Conservation (phyloP, 2,797 vertebrate genomes). For the Bovichtus diacanthus region DNA sequence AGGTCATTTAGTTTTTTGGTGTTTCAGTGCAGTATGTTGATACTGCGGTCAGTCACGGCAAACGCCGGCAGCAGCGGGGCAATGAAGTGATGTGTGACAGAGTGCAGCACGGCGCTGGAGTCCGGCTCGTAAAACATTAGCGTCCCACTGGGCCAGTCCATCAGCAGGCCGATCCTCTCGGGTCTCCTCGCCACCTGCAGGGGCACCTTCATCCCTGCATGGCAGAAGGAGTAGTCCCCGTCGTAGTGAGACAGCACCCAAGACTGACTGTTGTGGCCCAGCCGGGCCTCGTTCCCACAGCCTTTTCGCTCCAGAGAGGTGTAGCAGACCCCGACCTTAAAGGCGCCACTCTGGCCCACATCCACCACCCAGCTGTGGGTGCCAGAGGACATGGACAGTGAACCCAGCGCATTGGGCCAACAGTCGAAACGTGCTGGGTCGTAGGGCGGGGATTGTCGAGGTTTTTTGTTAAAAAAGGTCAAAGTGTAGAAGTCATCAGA, state of each 20-base stretch:
- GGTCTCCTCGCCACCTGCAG: constrained; percentile 86
- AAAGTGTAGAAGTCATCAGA: constrained; percentile 88
- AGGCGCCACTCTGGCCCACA: constrained; percentile 90
- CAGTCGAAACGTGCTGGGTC: constrained; percentile 90
- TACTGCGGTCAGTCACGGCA: constrained; percentile 90
- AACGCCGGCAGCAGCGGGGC: constrained; percentile 88
- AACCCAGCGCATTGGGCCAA: constrained; percentile 93
- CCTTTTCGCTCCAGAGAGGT: constrained; percentile 91
- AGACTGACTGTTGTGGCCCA: constrained; percentile 90
- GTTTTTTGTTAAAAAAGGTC: constrained; percentile 88
- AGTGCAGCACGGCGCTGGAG: constrained; percentile 85
- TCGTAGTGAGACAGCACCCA: constrained; percentile 94
- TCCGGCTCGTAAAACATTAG: constrained; percentile 90
- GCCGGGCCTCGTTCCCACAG: constrained; percentile 84
- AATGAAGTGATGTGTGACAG: constrained; percentile 77
- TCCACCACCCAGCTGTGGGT: constrained; percentile 90
- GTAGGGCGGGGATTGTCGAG: constrained; percentile 77
- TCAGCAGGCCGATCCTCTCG: constrained; percentile 86
- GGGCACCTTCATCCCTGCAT: constrained; percentile 76
- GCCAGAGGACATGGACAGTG: constrained; percentile 83
- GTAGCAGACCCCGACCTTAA: constrained; percentile 95
- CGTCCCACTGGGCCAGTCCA: constrained; percentile 89
- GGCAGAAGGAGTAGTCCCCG: constrained; percentile 90
- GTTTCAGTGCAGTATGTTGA: constrained; percentile 83
- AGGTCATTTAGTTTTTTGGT: neutral